A percentile compares a stretch with the other conserved stretches of the same genome.
Evolutionary conservation across 2,888 invertebrate species (phyloP).

Genomic region (Cataglyphis albicans): DNA sequence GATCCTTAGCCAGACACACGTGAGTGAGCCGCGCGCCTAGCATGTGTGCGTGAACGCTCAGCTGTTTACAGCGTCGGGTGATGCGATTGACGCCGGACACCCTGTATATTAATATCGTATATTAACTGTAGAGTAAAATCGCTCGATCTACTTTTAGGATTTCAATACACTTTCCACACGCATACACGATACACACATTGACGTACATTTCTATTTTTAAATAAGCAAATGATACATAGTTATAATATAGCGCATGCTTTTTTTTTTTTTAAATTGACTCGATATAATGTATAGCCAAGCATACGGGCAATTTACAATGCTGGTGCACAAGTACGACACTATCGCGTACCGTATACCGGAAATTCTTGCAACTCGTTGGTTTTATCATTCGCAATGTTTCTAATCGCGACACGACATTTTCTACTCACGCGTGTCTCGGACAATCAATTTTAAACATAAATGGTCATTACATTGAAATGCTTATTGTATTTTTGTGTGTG

Average conservation of each 20-base stretch:
- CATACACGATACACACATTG: background rate
- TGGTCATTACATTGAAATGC: background rate
- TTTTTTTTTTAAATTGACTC: constrained; percentile 26
- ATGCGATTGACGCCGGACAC: too few relatives aligned
- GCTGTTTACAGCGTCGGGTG: too few relatives aligned
- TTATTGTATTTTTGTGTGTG: background rate
- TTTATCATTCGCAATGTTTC: constrained; percentile 29
- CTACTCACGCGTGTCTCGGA: constrained; percentile 28
- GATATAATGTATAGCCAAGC: constrained; percentile 19
- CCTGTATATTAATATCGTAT: background rate
- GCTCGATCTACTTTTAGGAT: background rate
- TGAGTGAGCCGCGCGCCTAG: too few relatives aligned
- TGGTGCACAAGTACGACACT: constrained; percentile 12
- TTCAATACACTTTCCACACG: background rate
- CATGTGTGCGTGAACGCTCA: too few relatives aligned
- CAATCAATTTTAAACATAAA: constrained; percentile 17
- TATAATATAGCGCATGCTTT: background rate
- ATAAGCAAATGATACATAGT: background rate
- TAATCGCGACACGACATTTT: constrained; percentile 28
- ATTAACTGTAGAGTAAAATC: constrained; percentile 1
- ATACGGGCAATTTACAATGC: constrained; percentile 29
- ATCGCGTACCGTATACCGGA: constrained; percentile 21
- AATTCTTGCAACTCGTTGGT: constrained; percentile 35
- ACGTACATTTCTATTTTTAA: background rate
- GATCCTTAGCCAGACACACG: too few relatives aligned